Conservation (phyloP, 2,888 invertebrate species). For the Pyralis farinalis region DNA sequence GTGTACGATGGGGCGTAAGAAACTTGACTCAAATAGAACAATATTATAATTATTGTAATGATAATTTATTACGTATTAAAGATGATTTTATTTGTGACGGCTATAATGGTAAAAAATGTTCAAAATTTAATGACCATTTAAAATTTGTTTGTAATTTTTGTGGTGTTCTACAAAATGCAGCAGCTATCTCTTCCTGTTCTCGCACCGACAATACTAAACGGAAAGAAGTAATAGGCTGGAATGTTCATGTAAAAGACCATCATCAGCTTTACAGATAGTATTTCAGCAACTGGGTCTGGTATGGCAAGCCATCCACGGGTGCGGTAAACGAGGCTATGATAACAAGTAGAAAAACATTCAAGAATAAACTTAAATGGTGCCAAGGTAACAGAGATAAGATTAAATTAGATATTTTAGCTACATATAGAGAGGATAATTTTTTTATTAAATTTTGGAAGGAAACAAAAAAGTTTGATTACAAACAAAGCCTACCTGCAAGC, state of each 20-base stretch:
- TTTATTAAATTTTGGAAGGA: conserved; percentile 3
- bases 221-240: not conserved
- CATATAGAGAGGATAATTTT: not conserved
- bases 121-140: not conserved
- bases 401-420: not conserved
- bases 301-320: conserved; percentile 1
- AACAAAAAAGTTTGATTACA: not conserved
- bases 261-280: not conserved
- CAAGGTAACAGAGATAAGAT: conserved; percentile 2
- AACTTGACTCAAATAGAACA: not conserved
- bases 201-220: not conserved
- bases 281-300: not conserved
- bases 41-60: not conserved
- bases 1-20: not conserved
- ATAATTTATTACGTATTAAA: too few relatives aligned
- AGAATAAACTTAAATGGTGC: conserved; percentile 1
- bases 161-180: not conserved
- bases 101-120: not conserved
- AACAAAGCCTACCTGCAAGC: not conserved
- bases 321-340: not conserved
- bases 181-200: not conserved
- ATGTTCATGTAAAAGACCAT: not conserved
- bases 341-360: not conserved
- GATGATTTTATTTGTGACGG: too few relatives aligned
- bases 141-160: not conserved